Evolutionary conservation across 2,113 vertebrate species (phyloP).

Genomic region (Neopipo cinnamomea): DNA sequence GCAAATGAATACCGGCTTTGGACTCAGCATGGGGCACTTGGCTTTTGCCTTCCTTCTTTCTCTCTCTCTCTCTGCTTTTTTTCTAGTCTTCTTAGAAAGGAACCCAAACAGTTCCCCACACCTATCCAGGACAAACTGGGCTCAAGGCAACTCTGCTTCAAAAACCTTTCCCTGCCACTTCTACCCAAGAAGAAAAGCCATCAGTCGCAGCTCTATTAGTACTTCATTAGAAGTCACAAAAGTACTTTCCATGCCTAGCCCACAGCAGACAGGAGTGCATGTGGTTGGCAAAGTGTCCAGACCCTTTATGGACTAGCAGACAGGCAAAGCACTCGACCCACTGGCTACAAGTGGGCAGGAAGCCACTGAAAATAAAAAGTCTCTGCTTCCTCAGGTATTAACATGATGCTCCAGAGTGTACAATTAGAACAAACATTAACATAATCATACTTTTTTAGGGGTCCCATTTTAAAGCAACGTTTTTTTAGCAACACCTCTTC

Average conservation of each 20-base stretch:
- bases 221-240: not conserved
- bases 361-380: not conserved
- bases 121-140: not conserved
- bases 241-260: not conserved
- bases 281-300: not conserved
- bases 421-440: not conserved
- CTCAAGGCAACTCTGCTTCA: not conserved
- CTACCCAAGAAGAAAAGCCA: not conserved
- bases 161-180: not conserved
- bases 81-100: not conserved
- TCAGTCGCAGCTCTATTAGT: not conserved
- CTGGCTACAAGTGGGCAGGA: not conserved
- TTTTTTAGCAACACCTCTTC: slow-evolving; percentile 38
- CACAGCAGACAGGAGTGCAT: not conserved
- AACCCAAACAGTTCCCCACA: not conserved
- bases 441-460: not conserved
- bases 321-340: not conserved
- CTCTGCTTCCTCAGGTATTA: not conserved
- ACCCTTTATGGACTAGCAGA: not conserved
- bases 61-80: not conserved
- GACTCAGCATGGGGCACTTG: not conserved
- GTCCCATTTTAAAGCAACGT: not conserved
- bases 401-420: not conserved
- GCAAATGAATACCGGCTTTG: not conserved
- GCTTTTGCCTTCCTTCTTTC: not conserved